Evolutionary conservation across 2,797 vertebrate species (phyloP).

Genomic region (Huso huso): DNA sequence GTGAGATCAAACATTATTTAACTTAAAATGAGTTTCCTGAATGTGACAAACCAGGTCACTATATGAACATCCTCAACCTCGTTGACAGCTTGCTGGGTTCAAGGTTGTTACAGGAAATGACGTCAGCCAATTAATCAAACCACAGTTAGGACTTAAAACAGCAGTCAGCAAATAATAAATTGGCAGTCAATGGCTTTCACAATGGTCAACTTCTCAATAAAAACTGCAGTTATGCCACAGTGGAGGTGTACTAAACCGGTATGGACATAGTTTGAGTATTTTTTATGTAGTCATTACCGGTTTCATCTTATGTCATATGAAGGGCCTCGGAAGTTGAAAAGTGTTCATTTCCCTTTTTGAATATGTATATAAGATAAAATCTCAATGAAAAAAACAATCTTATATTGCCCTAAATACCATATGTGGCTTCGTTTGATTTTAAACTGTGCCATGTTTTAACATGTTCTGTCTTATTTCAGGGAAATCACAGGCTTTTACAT

Average conservation of each 20-base stretch:
- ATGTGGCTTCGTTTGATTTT: not conserved
- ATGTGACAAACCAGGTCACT: constrained; percentile 3
- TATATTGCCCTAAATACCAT: no score
- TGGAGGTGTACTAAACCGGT: not conserved
- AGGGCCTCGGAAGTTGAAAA: no score
- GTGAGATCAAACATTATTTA: not conserved
- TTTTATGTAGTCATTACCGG: no score
- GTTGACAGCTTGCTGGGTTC: not conserved
- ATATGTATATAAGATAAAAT: no score
- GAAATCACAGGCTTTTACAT: not conserved
- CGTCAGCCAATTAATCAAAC: not conserved
- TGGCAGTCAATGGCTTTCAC: not conserved
- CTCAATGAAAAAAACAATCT: no score
- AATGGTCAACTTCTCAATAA: not conserved
- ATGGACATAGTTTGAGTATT: no score
- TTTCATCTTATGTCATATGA: no score
- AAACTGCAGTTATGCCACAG: not conserved
- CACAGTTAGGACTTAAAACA: not conserved
- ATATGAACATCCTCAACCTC: not conserved
- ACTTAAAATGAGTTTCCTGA: not conserved
- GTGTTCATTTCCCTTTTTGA: no score
- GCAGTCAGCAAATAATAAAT: not conserved
- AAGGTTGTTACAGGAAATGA: not conserved
- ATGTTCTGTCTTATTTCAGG: not conserved
- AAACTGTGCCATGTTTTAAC: constrained; percentile 3